Conservation (phyloP, 2,888 invertebrate species). For the Lithodes maja region DNA sequence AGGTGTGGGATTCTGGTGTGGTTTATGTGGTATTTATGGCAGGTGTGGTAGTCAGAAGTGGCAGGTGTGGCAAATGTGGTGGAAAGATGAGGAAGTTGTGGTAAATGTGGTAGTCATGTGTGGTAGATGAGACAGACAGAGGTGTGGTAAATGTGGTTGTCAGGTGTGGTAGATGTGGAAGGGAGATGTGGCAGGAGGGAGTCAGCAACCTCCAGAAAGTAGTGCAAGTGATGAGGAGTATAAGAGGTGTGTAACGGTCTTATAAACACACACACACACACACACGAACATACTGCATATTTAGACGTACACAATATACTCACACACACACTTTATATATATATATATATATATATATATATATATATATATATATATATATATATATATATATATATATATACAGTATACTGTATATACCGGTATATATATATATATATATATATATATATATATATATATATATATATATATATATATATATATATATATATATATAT, state of each 20-base stretch:
- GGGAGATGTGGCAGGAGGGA: neutral
- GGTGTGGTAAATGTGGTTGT: neutral
- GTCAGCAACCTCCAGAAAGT: neutral
- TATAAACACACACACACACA: neutral
- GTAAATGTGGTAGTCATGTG: neutral
- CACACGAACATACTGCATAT: neutral
- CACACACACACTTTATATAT: neutral
- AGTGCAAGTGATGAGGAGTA: neutral
- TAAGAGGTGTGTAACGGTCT: neutral
- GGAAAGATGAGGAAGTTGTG: neutral
- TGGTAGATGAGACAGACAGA: neutral
- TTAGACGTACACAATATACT: neutral
- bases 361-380: constrained; percentile 1
- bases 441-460: too few relatives aligned
- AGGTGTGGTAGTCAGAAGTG: neutral
- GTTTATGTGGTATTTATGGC: neutral
- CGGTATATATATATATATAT: neutral
- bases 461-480: neutral
- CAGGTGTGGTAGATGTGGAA: neutral
- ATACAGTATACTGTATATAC: neutral
- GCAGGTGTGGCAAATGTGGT: neutral
- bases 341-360: constrained; percentile 1
- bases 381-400: neutral
- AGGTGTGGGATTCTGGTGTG: neutral
- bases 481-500: constrained; percentile 1